Evolutionary conservation across 2,888 invertebrate species (phyloP).

Genomic region (Geophilus truncorum): DNA sequence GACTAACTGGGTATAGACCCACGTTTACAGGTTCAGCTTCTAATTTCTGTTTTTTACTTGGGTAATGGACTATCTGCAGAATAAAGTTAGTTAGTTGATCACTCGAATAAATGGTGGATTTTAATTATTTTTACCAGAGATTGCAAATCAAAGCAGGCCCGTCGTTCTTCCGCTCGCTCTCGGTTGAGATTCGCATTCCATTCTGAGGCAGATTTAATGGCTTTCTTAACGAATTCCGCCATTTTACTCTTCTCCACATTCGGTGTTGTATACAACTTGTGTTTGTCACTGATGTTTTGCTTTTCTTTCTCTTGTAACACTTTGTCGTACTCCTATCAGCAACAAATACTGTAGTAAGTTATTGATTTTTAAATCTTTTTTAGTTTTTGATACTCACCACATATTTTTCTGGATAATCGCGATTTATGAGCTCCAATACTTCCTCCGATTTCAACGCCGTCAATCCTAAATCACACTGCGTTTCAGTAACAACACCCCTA

Average conservation of each 20-base stretch:
- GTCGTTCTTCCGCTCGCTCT: conserved; percentile 63
- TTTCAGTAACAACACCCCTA: conserved; percentile 72
- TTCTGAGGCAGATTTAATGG: conserved; percentile 75
- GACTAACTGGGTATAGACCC: conserved; percentile 79
- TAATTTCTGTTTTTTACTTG: conserved; percentile 49
- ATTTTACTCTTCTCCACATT: conserved; percentile 44
- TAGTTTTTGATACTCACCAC: conserved; percentile 13
- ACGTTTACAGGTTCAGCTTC: conserved; percentile 44
- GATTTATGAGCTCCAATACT: conserved; percentile 89
- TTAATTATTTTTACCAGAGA: conserved; percentile 57
- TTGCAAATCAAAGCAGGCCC: conserved; percentile 86
- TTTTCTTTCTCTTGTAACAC: conserved; percentile 48
- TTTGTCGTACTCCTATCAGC: conserved; percentile 46
- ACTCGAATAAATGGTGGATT: not conserved
- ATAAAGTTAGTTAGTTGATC: too few species aligned
- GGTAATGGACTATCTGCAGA: conserved; percentile 67
- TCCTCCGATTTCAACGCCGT: conserved; percentile 89
- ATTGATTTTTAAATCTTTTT: not conserved
- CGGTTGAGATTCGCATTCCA: conserved; percentile 86
- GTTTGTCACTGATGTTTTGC: conserved; percentile 47
- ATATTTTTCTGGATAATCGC: conserved; percentile 91
- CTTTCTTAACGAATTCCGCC: conserved; percentile 68
- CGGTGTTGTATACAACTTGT: conserved; percentile 48
- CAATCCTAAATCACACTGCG: conserved; percentile 88
- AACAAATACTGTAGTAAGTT: not conserved